Evolutionary conservation across 2,797 vertebrate species (phyloP).

Genomic region (Notamacropus eugenii): DNA sequence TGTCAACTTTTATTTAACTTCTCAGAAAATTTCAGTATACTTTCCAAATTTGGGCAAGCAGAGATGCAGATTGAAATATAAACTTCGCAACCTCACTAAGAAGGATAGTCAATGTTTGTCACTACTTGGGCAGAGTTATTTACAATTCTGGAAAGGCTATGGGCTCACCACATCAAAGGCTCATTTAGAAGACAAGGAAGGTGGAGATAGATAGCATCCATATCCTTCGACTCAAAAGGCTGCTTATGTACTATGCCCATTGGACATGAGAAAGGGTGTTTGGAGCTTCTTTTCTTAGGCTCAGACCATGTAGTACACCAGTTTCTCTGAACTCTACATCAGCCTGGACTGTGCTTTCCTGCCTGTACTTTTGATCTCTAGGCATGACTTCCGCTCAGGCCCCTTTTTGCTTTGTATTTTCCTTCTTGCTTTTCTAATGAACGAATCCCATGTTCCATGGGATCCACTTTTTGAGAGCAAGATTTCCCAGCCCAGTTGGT

Average conservation of each 20-base stretch:
- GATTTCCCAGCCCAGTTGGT: background rate
- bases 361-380: background rate
- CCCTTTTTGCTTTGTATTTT: background rate
- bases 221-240: background rate
- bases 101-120: background rate
- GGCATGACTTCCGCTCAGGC: background rate
- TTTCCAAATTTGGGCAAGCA: background rate
- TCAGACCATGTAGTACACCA: background rate
- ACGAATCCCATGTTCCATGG: background rate
- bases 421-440: background rate
- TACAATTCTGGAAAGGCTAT: background rate
- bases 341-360: background rate
- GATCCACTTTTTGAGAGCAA: background rate
- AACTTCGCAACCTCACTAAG: background rate
- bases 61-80: background rate
- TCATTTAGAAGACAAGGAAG: background rate
- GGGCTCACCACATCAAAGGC: background rate
- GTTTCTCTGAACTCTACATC: background rate
- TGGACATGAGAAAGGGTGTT: background rate
- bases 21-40: background rate
- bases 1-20: background rate
- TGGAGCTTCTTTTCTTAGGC: background rate
- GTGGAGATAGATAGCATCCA: background rate
- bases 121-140: background rate
- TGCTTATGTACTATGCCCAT: background rate